phyloP scores from a whole-genome alignment of 37 sponge, comb jelly and placozoan genomes.

The Axinella damicornis region DNA sequence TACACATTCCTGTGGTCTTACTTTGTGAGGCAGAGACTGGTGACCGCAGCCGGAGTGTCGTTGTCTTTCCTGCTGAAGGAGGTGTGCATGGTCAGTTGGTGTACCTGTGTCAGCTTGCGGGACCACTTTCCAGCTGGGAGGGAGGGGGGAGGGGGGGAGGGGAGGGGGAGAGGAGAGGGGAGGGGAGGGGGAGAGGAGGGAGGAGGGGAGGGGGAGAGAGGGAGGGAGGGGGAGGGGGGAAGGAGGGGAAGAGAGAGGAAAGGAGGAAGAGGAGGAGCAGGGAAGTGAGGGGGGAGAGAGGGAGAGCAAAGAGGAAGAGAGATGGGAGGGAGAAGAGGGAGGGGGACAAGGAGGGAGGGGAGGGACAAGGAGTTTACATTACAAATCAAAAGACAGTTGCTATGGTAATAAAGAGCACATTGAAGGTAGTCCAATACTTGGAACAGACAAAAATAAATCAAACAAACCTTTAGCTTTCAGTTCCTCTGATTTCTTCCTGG shows the following conservation, averaged over 20 bases:
- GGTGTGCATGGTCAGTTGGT: slow-evolving; percentile 88
- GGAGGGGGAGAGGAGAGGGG: too few species aligned
- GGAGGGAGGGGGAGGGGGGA: slow-evolving; percentile 1
- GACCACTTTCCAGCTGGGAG: slow-evolving; percentile 69
- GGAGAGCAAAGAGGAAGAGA: too few species aligned
- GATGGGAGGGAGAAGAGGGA: too few species aligned
- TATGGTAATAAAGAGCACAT: too few species aligned
- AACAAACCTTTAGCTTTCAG: slow-evolving; percentile 23
- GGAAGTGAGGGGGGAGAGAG: too few species aligned
- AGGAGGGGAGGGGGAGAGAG: too few species aligned
- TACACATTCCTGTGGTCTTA: slow-evolving; percentile 6
- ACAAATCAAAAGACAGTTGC: too few species aligned
- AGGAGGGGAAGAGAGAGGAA: neutral
- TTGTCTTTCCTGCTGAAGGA: slow-evolving; percentile 84
- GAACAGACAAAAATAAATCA: neutral
- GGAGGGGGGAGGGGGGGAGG: neutral
- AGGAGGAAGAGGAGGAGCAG: too few species aligned
- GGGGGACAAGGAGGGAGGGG: too few species aligned
- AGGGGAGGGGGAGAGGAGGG: neutral
- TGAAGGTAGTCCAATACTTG: neutral
- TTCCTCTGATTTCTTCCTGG: slow-evolving; percentile 18
- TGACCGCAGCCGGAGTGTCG: slow-evolving; percentile 75
- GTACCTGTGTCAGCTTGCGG: slow-evolving; percentile 47
- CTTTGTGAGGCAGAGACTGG: slow-evolving; percentile 74
- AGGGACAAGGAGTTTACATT: too few species aligned